These are phyloP conservation scores for Heteromyza rotundicornis DNA, from an alignment of 2,888 invertebrate genomes.

Conservation along the genomic window DNA sequence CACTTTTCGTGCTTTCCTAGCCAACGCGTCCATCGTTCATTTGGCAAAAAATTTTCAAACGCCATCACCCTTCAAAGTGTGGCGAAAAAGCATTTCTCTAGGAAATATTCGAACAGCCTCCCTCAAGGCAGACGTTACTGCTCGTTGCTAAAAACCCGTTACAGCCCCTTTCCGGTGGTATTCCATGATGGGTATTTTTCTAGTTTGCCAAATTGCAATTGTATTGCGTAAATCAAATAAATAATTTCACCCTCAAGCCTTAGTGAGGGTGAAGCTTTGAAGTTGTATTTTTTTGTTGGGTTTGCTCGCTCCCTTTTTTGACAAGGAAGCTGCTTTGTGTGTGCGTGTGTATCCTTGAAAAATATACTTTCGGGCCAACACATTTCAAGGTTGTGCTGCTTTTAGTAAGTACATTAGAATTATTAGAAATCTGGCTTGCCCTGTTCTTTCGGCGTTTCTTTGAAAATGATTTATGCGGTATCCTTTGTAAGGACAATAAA, in stretches of 20 bases:
- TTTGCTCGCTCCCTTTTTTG: neutral
- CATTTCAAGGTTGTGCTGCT: conserved; percentile 1
- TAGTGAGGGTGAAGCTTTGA: no score
- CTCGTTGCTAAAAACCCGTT: neutral
- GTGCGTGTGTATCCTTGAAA: neutral
- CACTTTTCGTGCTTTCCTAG: neutral
- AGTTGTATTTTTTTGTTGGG: no score
- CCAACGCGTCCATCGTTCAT: neutral
- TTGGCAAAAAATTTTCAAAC: neutral
- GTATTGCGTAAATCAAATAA: conserved; percentile 37
- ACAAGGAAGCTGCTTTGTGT: neutral
- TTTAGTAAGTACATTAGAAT: conserved; percentile 4
- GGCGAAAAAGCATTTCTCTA: neutral
- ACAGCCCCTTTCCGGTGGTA: neutral
- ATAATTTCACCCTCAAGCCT: conserved; percentile 26
- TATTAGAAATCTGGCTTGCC: neutral
- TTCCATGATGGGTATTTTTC: conserved; percentile 10
- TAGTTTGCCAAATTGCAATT: conserved; percentile 31
- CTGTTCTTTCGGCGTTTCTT: neutral
- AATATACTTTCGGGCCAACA: neutral
- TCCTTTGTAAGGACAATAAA: neutral
- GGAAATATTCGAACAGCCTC: neutral
- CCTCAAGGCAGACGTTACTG: neutral
- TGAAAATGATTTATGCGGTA: neutral
- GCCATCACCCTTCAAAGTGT: no score